Conservation (phyloP, 2,888 invertebrate species). For the Prenolepis imparis region DNA sequence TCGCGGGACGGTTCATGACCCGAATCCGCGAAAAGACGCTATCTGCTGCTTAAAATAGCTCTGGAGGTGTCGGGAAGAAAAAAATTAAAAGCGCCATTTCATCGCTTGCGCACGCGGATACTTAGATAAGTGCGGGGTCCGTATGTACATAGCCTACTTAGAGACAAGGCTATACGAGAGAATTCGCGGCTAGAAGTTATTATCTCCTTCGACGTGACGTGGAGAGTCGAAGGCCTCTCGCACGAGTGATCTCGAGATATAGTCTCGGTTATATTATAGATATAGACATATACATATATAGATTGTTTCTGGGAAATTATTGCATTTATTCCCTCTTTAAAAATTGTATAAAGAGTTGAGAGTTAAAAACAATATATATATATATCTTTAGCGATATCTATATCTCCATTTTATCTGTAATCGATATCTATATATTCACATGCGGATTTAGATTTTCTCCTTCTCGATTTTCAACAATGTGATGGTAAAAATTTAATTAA, state of each 20-base stretch:
- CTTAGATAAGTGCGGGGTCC: conserved; percentile 58
- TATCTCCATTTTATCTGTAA: background rate
- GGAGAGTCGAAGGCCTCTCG: conserved; percentile 4
- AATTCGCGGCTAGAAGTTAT: conserved; percentile 54
- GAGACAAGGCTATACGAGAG: conserved; percentile 15
- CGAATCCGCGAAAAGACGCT: conserved; percentile 5
- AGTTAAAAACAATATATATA: conserved; percentile 7
- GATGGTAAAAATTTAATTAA: too few species aligned
- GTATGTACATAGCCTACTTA: conserved; percentile 56
- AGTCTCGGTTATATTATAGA: too few species aligned
- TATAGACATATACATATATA: background rate
- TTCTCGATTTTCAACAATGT: background rate
- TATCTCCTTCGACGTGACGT: conserved; percentile 34
- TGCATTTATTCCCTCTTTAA: too few species aligned
- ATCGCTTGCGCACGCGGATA: conserved; percentile 18
- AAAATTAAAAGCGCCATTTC: conserved; percentile 36
- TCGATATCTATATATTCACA: background rate
- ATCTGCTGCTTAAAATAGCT: conserved; percentile 4
- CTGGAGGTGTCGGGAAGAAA: background rate
- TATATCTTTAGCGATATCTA: background rate
- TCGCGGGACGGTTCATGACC: conserved; percentile 34
- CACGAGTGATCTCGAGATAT: background rate
- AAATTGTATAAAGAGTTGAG: background rate
- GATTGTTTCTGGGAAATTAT: background rate
- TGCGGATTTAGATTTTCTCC: background rate